These are phyloP conservation scores for Parochlus steinenii DNA, from an alignment of 2,888 invertebrate genomes.

Conservation along the genomic window DNA sequence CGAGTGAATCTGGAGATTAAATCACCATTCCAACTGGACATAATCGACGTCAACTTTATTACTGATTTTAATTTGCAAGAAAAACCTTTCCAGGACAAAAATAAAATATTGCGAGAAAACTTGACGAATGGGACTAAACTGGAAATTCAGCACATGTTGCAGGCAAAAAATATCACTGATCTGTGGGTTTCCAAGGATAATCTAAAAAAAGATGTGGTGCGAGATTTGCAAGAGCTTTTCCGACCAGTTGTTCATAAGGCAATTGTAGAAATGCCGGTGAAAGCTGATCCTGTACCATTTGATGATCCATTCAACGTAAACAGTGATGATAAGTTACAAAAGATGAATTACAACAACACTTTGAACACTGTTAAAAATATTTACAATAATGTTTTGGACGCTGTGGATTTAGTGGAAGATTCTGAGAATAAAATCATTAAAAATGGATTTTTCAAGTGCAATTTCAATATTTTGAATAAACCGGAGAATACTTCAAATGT, in stretches of 20 bases:
- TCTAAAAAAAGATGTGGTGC: constrained; percentile 8
- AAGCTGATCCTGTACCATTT: background rate
- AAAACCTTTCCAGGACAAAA: constrained; percentile 27
- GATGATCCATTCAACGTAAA: constrained; percentile 11
- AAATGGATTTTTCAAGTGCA: constrained; percentile 10
- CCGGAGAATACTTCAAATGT: constrained; percentile 12
- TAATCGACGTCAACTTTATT: constrained; percentile 29
- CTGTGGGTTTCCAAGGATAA: constrained; percentile 21
- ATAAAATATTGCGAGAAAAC: constrained; percentile 24
- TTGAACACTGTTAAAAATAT: background rate
- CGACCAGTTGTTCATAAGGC: no score
- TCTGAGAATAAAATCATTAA: background rate
- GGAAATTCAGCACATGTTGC: constrained; percentile 27
- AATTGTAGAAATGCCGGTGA: no score
- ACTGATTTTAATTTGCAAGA: constrained; percentile 30
- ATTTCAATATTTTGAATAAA: constrained; percentile 5
- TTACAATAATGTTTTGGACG: constrained; percentile 2
- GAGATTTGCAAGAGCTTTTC: constrained; percentile 1
- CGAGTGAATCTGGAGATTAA: constrained; percentile 25
- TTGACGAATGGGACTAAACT: constrained; percentile 25
- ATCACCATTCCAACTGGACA: constrained; percentile 24
- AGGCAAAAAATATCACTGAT: constrained; percentile 23
- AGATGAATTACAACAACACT: background rate
- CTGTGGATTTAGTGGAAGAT: background rate
- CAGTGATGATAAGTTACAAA: constrained; percentile 11